Evolutionary conservation across 2,888 invertebrate genomes (phyloP).

Genomic region (Podabrus alpinus): DNA sequence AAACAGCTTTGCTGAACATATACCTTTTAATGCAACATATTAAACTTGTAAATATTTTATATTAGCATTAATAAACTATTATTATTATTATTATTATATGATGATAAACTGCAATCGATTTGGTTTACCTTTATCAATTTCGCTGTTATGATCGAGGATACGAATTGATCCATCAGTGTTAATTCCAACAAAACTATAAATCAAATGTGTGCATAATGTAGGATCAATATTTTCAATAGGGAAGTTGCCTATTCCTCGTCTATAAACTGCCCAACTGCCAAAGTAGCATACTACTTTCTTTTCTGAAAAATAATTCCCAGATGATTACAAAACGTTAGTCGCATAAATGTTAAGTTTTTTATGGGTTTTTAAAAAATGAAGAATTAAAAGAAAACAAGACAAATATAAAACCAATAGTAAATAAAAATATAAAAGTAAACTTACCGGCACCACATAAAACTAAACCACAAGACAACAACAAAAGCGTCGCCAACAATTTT

Average conservation of each 20-base stretch:
- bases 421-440: too few species aligned
- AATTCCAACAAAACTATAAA: conserved; percentile 77
- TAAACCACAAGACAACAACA: neutral
- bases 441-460: neutral
- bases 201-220: conserved; percentile 72
- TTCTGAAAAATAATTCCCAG: neutral
- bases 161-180: conserved; percentile 56
- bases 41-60: too few species aligned
- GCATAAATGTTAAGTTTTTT: too few species aligned
- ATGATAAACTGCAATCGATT: too few species aligned
- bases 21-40: too few species aligned
- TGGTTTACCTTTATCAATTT: conserved; percentile 56
- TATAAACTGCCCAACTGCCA: conserved; percentile 77
- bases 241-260: conserved; percentile 67
- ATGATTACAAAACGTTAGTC: too few species aligned
- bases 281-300: conserved; percentile 71
- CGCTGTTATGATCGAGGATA: conserved; percentile 65
- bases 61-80: too few species aligned
- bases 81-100: too few species aligned
- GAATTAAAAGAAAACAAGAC: too few species aligned
- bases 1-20: too few species aligned
- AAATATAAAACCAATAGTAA: too few species aligned
- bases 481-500: neutral
- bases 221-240: conserved; percentile 69
- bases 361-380: too few species aligned